Base-by-base conservation (phyloP, 1,140 invertebrate species). In the Aphaenogaster floridana region DNA sequence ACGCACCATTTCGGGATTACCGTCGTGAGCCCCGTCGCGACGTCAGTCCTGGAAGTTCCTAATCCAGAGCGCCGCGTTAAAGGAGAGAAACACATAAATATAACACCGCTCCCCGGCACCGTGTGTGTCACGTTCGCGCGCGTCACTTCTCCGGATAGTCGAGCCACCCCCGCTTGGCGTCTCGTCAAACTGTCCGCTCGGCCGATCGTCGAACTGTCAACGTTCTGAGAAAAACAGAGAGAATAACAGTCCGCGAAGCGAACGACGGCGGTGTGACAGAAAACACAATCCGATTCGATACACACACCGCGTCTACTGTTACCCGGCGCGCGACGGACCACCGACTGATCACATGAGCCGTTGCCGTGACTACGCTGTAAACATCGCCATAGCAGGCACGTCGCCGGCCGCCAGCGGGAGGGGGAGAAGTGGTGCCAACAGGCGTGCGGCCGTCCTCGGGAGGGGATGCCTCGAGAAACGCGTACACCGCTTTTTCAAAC, bases 261-360 rank as follows among this genome's bases (percentile, higher is more conserved):
- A 21, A 2, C 57, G 57, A 54, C 59, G 34, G 21, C n/a, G 13
- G 13, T 54, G 54, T 11, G 54, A 48, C 48, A 17, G 28, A 61
- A 79, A 36, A 64, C n/a, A 17, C 34, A 57, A 59, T 54, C 52
- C 52, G 63, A 80, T 42, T 42, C 78, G 28, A 68, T n/a, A 13
- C 13, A 13, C 21, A 78, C 79, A 86, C 28, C 88, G 78, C 52
- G 63, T 36, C n/a, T n/a, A 89, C 88, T 91, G 61, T 34, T 93
- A 81, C 90, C 90, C 93, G 93, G 92, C 90, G 93, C 93, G 89
- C 94, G 92, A 93, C 92, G 89, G 90, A 91, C 90, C 92, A 94
- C 92, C 93, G 93, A 95, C 94, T 94, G 94, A 95, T 94, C 94
- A 94, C 94, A 94, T 94, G 94, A 93, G 89, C 90, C 89, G 90